Conservation (phyloP, 1,140 invertebrate genomes). For the Achatina immaculata region DNA sequence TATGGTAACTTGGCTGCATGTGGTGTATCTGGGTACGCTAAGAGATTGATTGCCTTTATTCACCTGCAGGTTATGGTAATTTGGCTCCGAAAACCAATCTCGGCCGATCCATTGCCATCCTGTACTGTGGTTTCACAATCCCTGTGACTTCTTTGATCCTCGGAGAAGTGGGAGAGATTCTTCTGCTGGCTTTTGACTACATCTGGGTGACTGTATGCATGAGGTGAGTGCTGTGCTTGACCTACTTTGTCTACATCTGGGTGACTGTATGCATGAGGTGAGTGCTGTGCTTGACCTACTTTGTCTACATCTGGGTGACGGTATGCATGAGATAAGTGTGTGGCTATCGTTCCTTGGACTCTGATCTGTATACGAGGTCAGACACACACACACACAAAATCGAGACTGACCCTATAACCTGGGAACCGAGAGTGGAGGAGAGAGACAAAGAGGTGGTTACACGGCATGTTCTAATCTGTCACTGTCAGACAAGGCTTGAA, state of each 20-base stretch:
- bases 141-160: constrained; percentile 10
- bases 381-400: no score
- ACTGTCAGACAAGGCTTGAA: no score
- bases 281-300: no score
- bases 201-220: background rate
- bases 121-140: constrained; percentile 12
- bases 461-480: no score
- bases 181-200: background rate
- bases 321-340: background rate
- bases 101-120: constrained; percentile 21
- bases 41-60: no score
- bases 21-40: no score
- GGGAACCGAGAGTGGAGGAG: no score
- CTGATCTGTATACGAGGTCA: no score
- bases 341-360: no score
- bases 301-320: background rate
- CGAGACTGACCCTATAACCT: no score
- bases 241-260: background rate
- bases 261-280: background rate
- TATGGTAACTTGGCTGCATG: no score
- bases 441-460: no score
- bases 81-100: constrained; percentile 32
- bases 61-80: constrained; percentile 32
- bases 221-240: background rate
- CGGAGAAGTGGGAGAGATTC: constrained; percentile 17